phyloP scores from a whole-genome alignment of 1,140 invertebrate species.

The Phymastichus coffea region DNA sequence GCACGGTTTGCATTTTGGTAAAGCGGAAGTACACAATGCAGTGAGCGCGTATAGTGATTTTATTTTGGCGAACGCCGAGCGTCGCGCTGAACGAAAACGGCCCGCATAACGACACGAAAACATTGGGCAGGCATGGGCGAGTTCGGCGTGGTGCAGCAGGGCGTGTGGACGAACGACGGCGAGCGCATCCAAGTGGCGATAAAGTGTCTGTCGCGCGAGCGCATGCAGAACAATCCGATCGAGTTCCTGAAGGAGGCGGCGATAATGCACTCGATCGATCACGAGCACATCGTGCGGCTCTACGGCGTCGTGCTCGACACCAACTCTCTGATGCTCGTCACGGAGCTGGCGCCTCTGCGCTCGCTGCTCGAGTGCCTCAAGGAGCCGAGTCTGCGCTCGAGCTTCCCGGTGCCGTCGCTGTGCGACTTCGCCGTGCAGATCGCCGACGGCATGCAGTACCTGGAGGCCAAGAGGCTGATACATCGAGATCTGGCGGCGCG shows the following conservation, averaged over 20 bases:
- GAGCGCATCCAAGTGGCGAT: constrained; percentile 95
- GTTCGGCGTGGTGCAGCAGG: constrained; percentile 97
- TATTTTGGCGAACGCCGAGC: too few relatives aligned
- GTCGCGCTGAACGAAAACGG: too few relatives aligned
- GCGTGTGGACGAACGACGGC: constrained; percentile 95
- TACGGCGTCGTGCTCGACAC: constrained; percentile 95
- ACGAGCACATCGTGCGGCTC: constrained; percentile 94
- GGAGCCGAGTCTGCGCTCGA: constrained; percentile 81
- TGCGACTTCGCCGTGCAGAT: constrained; percentile 94
- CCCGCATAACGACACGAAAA: too few relatives aligned
- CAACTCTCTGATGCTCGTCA: constrained; percentile 94
- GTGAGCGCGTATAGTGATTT: too few relatives aligned
- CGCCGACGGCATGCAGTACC: constrained; percentile 93
- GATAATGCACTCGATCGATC: constrained; percentile 96
- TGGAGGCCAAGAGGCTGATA: constrained; percentile 91
- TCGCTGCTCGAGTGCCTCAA: constrained; percentile 95
- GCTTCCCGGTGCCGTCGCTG: constrained; percentile 85
- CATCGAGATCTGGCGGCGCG: constrained; percentile 92
- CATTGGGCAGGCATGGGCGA: constrained; percentile 94
- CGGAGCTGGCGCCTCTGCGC: constrained; percentile 90
- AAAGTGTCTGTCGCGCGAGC: constrained; percentile 90
- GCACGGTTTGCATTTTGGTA: too few relatives aligned
- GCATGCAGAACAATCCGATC: constrained; percentile 93
- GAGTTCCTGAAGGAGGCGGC: constrained; percentile 98
- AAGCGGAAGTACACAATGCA: too few relatives aligned